Base-by-base conservation (phyloP, 2,888 invertebrate species). In the Dicyrtomina minuta region DNA sequence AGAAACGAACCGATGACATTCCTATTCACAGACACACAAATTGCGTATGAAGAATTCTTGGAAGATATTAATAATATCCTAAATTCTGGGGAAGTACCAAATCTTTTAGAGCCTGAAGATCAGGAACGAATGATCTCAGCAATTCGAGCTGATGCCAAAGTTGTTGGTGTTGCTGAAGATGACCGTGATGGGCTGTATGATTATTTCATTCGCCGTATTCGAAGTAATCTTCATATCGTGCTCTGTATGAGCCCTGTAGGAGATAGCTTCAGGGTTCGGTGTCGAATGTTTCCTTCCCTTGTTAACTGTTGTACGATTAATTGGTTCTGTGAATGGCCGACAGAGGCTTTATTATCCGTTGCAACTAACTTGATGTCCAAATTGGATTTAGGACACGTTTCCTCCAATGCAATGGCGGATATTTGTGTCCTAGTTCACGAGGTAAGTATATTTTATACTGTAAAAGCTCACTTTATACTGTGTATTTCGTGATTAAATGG, bases 221-320 rank as follows among this genome's bases (percentile, higher is more conserved):
- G 93, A 49, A 88, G 88, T 69, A 91, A 92, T 81, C 85, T 95
- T 4, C 94, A 95, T 80, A 86, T 94, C 43, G 91, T 92, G 65
- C 86, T 94, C 61, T 93, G 93, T 73, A 93, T 94, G 93, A 92
- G 92, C 80, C 93, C 94, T 0, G 91, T 93, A 0, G 93, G 93
- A 0, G 92, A 91, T 80, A 88, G 91, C 0, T 94, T 94, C 82
- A 89, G 92, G 72, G 88, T 91, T 49, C 87, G 95, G 8, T 91
- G 95, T 78, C 88, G 95, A 53, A 94, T 95, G 91, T 96, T 95
- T 81, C 96, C 96, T 0, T 94, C 95, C 0, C 84, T 96, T 74
- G 91, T 87, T 55, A 96, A 95, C 82, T 95, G 94, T 80, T 95
- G 94, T 80, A 93, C 93, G 0, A 94, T 96, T 70, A 93, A 96